Percentiles rank a stretch among this genome's conserved stretches.
These are phyloP conservation scores for Tanypteryx hageni DNA, from an alignment of 2,888 invertebrate species.

Conservation along the genomic window DNA sequence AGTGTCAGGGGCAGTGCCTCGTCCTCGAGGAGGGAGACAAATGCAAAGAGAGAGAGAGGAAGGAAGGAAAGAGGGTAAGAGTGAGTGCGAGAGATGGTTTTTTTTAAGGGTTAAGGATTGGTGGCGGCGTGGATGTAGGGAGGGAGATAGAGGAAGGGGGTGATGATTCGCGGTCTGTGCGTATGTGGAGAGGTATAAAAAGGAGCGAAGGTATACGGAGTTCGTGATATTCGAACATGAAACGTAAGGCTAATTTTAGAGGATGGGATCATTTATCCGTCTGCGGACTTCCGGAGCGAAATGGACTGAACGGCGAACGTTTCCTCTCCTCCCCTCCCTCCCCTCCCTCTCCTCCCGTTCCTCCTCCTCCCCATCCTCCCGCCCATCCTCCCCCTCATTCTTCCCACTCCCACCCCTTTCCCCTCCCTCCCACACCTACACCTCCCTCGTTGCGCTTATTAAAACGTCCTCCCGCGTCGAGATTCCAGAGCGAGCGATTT, in stretches of 20 bases:
- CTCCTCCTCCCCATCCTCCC: background rate
- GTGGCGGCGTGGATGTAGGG: too few species aligned
- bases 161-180: too few species aligned
- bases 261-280: constrained; percentile 12
- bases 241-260: constrained; percentile 18
- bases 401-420: too few species aligned
- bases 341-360: background rate
- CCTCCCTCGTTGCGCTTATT: background rate
- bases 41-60: background rate
- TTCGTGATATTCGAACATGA: background rate
- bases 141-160: background rate
- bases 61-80: background rate
- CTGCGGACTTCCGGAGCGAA: constrained; percentile 1
- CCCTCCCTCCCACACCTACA: background rate
- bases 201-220: too few species aligned
- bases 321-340: background rate
- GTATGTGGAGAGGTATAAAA: too few species aligned
- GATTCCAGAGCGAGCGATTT: background rate
- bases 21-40: background rate
- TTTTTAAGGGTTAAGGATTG: too few species aligned
- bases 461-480: background rate
- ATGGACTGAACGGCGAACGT: background rate
- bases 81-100: background rate
- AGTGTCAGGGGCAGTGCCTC: constrained; percentile 31
- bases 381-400: background rate